Percentiles rank a stretch among this genome's conserved stretches.
These are phyloP conservation scores for Dendrolimus punctatus DNA, from an alignment of 1,140 invertebrate species.

Conservation along the genomic window DNA sequence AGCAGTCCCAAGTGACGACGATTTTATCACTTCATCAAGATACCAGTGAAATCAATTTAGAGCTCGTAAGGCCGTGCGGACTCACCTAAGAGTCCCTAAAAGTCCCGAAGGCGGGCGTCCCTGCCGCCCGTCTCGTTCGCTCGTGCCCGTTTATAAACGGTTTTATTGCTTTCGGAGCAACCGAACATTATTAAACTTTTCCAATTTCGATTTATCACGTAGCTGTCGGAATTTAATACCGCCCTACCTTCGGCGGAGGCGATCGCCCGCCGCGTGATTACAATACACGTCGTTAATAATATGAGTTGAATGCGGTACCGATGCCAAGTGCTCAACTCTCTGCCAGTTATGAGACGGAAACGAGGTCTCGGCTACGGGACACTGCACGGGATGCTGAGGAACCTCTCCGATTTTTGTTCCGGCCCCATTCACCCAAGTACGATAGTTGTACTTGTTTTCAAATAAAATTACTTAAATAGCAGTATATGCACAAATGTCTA, in stretches of 20 bases:
- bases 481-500: no score
- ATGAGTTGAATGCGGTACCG: slow-evolving; percentile 33
- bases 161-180: slow-evolving; percentile 72
- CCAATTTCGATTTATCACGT: slow-evolving; percentile 73
- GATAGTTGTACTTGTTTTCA: no score
- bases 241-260: slow-evolving; percentile 69
- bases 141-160: slow-evolving; percentile 70
- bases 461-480: no score
- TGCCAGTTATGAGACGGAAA: no score
- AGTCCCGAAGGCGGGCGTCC: slow-evolving; percentile 62
- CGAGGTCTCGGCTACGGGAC: no score
- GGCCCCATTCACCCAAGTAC: no score
- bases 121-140: slow-evolving; percentile 65
- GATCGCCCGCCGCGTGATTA: slow-evolving; percentile 69
- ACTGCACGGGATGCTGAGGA: no score
- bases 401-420: no score
- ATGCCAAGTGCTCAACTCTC: no score
- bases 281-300: slow-evolving; percentile 71
- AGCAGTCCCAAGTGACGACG: slow-evolving; percentile 18
- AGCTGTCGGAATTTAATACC: slow-evolving; percentile 73
- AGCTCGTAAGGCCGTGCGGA: slow-evolving; percentile 45
- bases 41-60: slow-evolving; percentile 58
- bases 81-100: slow-evolving; percentile 65
- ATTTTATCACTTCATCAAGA: slow-evolving; percentile 51
- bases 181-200: slow-evolving; percentile 73